Base-by-base conservation (phyloP, 92 coral and sea anemone genomes). In the Diadumene lineata region DNA sequence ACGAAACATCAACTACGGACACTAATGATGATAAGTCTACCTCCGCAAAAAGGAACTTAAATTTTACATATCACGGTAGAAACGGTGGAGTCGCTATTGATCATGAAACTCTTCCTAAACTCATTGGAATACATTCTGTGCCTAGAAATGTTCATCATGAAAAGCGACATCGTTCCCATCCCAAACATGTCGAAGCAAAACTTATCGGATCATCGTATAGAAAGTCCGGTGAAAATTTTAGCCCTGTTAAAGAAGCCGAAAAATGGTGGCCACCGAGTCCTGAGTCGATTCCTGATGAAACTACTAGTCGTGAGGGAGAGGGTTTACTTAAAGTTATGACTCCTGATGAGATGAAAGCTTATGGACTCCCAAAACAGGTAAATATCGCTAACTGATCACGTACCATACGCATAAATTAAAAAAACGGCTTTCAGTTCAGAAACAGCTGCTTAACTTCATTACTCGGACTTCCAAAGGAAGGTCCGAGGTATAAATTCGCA, bases 41-140 rank as follows among this genome's bases (percentile, higher is more conserved):
- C n/a, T n/a, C n/a, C 32, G 15, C 79, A 1, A 72, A 72, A 61
- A 74, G 79, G 27, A 30, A 51, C 6, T 78, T 78, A 30, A 67
- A 67, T 68, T 68, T 78, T 27, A 78, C 75, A 15, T 78, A 67
- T 67, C 74, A 73, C 28, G 78, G 65, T 30, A 34, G 51, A 28
- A 78, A 78, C 44, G 92, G 92, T 18, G 92, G 92, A 23, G 81
- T 57, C 18, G 92, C 92, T 9, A 76, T 82, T 34, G 92, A 87
- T 58, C 92, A 87, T 61, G 69, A 71, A 31, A 56, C 72, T 28
- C 84, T 87, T 80, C 92, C 92, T 27, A 82, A 82, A 79, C 69
- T 87, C n/a, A 63, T 79, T 11, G 92, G 88, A 7, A 82, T 87
- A 38, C 88, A 87, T 50, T 83, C 92, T 11, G 69, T 78, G 22